phyloP scores from a whole-genome alignment of 2,888 invertebrate species.

The Busseola fusca region DNA sequence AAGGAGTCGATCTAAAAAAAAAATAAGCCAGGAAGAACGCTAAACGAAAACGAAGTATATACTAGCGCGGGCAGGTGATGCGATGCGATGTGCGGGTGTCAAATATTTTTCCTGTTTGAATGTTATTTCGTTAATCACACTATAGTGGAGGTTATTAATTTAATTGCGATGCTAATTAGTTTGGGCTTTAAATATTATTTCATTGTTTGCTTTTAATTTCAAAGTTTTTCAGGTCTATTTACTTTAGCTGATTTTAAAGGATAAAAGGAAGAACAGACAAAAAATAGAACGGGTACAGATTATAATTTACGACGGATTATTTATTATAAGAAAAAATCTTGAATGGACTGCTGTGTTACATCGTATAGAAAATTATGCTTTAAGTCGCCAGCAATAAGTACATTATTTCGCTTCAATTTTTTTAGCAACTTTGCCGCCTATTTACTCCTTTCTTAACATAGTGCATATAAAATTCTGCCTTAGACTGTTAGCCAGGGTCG shows the following conservation, averaged over 20 bases:
- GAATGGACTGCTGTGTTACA: neutral
- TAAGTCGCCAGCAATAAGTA: neutral
- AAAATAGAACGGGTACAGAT: neutral
- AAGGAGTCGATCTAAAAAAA: neutral
- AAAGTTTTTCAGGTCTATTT: neutral
- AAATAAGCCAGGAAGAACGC: neutral
- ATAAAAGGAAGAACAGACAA: neutral
- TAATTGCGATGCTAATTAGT: conserved; percentile 27
- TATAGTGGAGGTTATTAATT: conserved; percentile 29
- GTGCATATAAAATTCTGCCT: neutral
- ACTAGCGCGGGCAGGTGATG: neutral
- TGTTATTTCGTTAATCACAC: conserved; percentile 43
- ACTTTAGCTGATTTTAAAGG: neutral
- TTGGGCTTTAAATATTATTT: conserved; percentile 1
- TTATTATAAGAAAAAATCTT: neutral
- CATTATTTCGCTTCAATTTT: neutral
- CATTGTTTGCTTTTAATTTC: conserved; percentile 32
- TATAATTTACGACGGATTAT: too few species aligned
- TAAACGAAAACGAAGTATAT: neutral
- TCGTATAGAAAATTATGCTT: neutral
- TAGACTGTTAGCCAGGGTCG: neutral
- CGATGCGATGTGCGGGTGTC: neutral
- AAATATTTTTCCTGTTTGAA: conserved; percentile 15
- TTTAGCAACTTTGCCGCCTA: neutral
- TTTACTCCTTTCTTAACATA: neutral